Evolutionary conservation across 1,140 invertebrate genomes (phyloP).

Genomic region (Hetaerina americana): DNA sequence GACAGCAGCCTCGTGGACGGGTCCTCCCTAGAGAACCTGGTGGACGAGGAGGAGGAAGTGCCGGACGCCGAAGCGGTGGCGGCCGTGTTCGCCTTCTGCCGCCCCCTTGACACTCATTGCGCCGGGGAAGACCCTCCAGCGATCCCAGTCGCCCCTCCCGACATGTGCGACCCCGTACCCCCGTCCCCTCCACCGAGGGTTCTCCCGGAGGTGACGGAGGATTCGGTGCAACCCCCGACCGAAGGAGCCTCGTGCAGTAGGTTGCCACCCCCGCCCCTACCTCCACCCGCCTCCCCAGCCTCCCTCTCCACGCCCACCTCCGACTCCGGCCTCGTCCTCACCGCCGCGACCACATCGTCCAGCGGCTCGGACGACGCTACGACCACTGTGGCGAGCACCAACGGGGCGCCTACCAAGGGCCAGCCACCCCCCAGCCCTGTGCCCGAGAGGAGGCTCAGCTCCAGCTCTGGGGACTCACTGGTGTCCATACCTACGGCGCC

Average conservation of each 20-base stretch:
- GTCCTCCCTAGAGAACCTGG: slow-evolving; percentile 24
- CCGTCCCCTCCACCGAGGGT: background rate
- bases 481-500: background rate
- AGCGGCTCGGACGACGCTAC: slow-evolving; percentile 9
- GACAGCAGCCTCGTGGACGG: slow-evolving; percentile 39
- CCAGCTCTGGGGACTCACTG: slow-evolving; percentile 10
- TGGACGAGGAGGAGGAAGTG: slow-evolving; percentile 13
- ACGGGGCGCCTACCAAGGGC: too few relatives aligned
- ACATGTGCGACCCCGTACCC: background rate
- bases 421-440: background rate
- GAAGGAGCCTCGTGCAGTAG: background rate
- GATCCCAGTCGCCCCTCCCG: background rate
- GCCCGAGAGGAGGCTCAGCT: slow-evolving; percentile 5
- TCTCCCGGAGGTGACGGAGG: background rate
- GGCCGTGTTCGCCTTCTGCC: slow-evolving; percentile 3
- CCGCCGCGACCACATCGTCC: slow-evolving; percentile 1
- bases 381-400: background rate
- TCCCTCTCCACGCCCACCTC: slow-evolving; percentile 15
- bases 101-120: background rate
- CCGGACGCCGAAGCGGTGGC: slow-evolving; percentile 6
- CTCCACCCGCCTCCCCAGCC: slow-evolving; percentile 9
- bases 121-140: too few relatives aligned
- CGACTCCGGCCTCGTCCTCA: slow-evolving; percentile 12
- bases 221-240: background rate
- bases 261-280: background rate